phyloP scores from a whole-genome alignment of 2,888 invertebrate genomes.

The Drosophila meridiana region DNA sequence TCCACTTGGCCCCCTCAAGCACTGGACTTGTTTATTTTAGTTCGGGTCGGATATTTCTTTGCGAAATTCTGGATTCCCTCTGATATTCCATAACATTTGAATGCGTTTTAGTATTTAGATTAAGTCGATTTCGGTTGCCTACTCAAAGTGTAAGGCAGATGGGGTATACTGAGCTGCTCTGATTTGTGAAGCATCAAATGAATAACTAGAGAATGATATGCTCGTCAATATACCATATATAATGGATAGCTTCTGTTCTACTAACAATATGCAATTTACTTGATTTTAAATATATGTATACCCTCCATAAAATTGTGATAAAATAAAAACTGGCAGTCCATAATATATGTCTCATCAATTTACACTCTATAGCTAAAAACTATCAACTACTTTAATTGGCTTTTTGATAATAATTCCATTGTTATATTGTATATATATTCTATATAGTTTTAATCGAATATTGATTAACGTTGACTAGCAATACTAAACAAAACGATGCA shows the following conservation, averaged over 20 bases:
- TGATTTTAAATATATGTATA: not conserved
- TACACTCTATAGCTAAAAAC: too few relatives aligned
- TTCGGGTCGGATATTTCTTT: conserved; percentile 45
- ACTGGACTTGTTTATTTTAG: conserved; percentile 59
- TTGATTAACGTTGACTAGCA: too few relatives aligned
- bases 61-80: conserved; percentile 54
- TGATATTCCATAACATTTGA: conserved; percentile 21
- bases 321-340: too few relatives aligned
- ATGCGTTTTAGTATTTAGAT: conserved; percentile 32
- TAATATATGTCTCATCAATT: too few relatives aligned
- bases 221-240: not conserved
- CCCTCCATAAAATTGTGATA: too few relatives aligned
- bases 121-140: not conserved
- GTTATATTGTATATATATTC: too few relatives aligned
- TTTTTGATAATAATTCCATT: too few relatives aligned
- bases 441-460: too few relatives aligned
- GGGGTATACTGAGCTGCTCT: not conserved
- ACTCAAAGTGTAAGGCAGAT: not conserved
- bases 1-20: conserved; percentile 41
- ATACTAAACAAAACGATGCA: not conserved
- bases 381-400: too few relatives aligned
- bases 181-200: not conserved
- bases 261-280: not conserved
- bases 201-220: not conserved
- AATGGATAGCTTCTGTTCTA: not conserved